Evolutionary conservation across 2,888 invertebrate species (phyloP), one percentile per base, ranked within the genome.

Genomic region (Desoria tigrina): DNA sequence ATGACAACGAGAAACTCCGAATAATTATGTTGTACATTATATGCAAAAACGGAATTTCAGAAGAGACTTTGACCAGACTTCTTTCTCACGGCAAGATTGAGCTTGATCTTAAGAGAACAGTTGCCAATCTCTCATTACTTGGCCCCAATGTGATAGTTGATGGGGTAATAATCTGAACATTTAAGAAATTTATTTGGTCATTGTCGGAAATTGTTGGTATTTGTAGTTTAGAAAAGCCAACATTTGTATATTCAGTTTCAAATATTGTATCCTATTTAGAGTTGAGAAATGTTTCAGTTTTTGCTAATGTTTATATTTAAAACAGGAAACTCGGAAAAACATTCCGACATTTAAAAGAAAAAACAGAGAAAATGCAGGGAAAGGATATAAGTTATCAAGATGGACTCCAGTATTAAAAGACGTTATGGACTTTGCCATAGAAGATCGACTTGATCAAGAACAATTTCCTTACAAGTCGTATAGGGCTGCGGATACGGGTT

Each of bases 321-420:
- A 45, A 45, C 45, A 45, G 45, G 45, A 3, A 6, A 21, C 21
- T 16, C 50, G 59, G 11, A 58, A 64, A 49, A 53, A 59, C 1
- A 49, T 49, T 3, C 32, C 26, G 6, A 7, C 26, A 7, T 11
- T 55, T 14, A 32, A 66, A 2, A 60, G 69, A 58, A 69, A 69
- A 26, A n/a, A 63, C 24, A 39, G 63, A 9, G 58, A 66, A 37
- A 42, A 63, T 21, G 65, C 56, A 28, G 63, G 54, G 9, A 50
- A 51, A 1, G 55, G 60, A 7, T 69, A 58, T 58, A 57, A 39
- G 14, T 42, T 67, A 21, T 67, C 73, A 1, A 45, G 73, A 39
- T 75, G 71, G 69, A 69, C 69, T 28, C 74, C 74, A 2, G 59
- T 73, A 18, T 39, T 75, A 23, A 75, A 75, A 60, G 72, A 75